Base-by-base conservation (phyloP, 1,140 invertebrate genomes). In the Papilio glaucus region DNA sequence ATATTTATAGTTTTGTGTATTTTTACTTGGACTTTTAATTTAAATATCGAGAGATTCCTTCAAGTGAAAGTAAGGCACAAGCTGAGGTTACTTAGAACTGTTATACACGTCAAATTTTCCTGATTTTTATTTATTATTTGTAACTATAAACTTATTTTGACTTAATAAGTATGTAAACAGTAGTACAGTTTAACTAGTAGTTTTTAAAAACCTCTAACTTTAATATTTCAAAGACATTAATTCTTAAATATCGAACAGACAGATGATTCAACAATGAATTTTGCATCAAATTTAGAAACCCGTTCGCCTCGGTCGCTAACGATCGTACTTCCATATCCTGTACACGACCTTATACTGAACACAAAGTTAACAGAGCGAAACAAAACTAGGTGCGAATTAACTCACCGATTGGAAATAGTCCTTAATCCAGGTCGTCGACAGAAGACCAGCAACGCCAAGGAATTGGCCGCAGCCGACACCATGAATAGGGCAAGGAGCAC, bases 361-460 rank as follows among this genome's bases (percentile, higher is more conserved):
- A 37, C n/a, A 49, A 53, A 69, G 42, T 69, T 69, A 69, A 33
- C 33, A 69, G 67, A 69, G 26, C 67, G 45, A 18, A 69, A 63
- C 24, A 63, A 62, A 61, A 39, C 41, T 24, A 65, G 73, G 62
- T 71, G 38, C 26, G 18, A 72, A 72, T 29, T 33, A 78, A 86
- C 90, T 87, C 83, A 94, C 93, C 92, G 85, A 88, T 94, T 93
- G 41, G 93, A 93, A 73, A 93, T 90, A 80, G 93, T 94, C 77
- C 93, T 90, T 53, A 93, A 84, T 62, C 90, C 90, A 21, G 93
- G 92, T 76, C 92, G 87, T 72, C 89, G 75, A 81, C 87, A 92
- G 84, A 94, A 93, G 39, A 93, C 92, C 72, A 93, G 80, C 53
- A 93, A 81, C 24, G 93, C 88, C 76, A 93, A 79, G 39, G 90